Evolutionary conservation across 2,888 invertebrate genomes (phyloP), one percentile per base, ranked within the genome.

Genomic region (Pyrochroa serraticornis): DNA sequence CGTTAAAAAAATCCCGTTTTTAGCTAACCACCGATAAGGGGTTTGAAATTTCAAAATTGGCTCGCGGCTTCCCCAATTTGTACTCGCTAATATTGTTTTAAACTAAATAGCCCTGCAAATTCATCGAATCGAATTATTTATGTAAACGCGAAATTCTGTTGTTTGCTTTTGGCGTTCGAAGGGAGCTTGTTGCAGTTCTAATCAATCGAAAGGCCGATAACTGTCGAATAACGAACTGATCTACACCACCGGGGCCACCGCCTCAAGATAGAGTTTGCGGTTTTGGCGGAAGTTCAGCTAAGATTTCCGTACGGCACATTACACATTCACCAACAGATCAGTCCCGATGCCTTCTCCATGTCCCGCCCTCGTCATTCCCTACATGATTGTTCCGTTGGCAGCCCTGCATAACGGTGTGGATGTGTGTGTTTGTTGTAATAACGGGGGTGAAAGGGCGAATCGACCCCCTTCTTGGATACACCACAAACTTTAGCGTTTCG

Each of bases 261-360:
- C 65, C 68, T 63, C 60, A 63, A 70, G 70, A 66, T 68, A 58
- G 64, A 66, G 69, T 71, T 71, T 64, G 69, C 63, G 70, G 69
- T 69, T 69, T 64, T 48, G 63, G 47, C 65, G 68, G 67, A 71
- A 71, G 70, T 72, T 71, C 64, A 63, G 65, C 65, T 68, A 70
- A 71, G 71, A 71, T 72, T 71, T 71, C 70, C 64, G 65, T 65
- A 71, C 70, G 70, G 70, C 67, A 71, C 71, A 70, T 72, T 72
- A 71, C 70, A 71, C 71, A 72, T 71, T 71, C 66, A 70, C 69
- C 65, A 68, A 65, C 58, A 69, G 67, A 68, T 66, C 57, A 51
- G 57, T 57, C 57, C 51, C 46, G 35, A 49, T 56, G 44, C 53
- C 56, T 22, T 22, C 22, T 22, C 22, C 22, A 60, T 62, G 58